Evolutionary conservation across 2,113 vertebrate genomes (phyloP), one percentile per base, ranked within the genome.

Genomic region (Microcebus ravelobensis): DNA sequence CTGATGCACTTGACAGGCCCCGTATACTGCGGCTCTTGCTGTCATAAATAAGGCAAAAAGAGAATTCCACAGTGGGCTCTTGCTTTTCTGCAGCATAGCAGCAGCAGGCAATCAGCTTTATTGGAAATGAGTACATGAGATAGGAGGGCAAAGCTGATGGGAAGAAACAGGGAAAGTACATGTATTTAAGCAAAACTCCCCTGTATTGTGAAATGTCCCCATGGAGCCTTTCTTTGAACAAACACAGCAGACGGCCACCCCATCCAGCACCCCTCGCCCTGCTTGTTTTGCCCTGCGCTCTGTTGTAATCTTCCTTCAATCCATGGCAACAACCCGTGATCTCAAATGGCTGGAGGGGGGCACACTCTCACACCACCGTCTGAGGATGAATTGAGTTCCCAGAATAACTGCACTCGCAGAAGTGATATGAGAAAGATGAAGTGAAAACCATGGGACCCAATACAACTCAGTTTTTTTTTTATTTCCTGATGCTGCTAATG

Each of bases 101-200:
- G 79, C 48, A 86, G 61, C n/a, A 81, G 45, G 77, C 34, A 70
- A 80, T 95, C 92, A 92, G 14, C 63, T 85, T 90, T 29, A 94
- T 82, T 85, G 57, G 74, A 88, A 96, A 91, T 57, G 92, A 97
- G 29, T 11, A 80, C 10, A 70, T 86, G 74, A 97, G 91, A 93
- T 94, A 81, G 70, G 48, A 48, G 96, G 55, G n/a, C n/a, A 59
- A 71, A 90, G 55, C 11, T 80, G 74, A 87, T 25, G 42, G 67
- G 73, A 97, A 67, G 48, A 23, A 77, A 90, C 94, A 65, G 6
- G 6, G 10, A 79, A 85, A 67, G 31, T 45, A 55, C 17, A 45
- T 83, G 95, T 85, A 45, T 97, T 94, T 45, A 59, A 98, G 91
- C 36, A 92, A 97, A 98, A 36, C 34, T 85, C 85, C 14, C 89